Conservation (phyloP, 2,888 invertebrate species). For the Leptothorax acervorum region DNA sequence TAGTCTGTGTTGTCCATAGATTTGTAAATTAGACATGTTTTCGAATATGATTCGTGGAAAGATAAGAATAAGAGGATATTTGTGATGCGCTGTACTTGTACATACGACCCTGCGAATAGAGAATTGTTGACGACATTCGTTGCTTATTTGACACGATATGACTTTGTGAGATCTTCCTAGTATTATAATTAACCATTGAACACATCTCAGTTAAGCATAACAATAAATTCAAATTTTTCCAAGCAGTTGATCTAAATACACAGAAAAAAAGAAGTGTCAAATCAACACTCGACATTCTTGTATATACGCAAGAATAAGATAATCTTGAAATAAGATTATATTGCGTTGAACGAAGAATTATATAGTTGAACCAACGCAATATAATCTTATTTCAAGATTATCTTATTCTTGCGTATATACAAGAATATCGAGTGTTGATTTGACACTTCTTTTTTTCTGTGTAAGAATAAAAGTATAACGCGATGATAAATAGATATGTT, state of each 20-base stretch:
- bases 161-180: neutral
- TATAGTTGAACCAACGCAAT: no score
- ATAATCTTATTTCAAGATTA: no score
- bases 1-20: neutral
- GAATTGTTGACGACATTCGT: neutral
- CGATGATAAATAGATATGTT: neutral
- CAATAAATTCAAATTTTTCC: neutral
- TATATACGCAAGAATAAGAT: no score
- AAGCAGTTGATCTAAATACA: neutral
- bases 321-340: no score
- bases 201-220: neutral
- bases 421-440: no score
- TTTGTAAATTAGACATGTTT: conserved; percentile 34
- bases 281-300: no score
- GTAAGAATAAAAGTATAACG: neutral
- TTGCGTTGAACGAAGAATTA: no score
- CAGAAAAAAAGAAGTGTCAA: no score
- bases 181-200: neutral
- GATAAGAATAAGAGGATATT: conserved; percentile 28
- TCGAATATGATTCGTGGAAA: conserved; percentile 27
- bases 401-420: no score
- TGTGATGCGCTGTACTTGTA: conserved; percentile 7
- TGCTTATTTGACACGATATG: neutral
- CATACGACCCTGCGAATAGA: neutral
- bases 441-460: no score